These are phyloP conservation scores for Rhynchophorus ferrugineus DNA, from an alignment of 1,140 invertebrate genomes.

Conservation along the genomic window DNA sequence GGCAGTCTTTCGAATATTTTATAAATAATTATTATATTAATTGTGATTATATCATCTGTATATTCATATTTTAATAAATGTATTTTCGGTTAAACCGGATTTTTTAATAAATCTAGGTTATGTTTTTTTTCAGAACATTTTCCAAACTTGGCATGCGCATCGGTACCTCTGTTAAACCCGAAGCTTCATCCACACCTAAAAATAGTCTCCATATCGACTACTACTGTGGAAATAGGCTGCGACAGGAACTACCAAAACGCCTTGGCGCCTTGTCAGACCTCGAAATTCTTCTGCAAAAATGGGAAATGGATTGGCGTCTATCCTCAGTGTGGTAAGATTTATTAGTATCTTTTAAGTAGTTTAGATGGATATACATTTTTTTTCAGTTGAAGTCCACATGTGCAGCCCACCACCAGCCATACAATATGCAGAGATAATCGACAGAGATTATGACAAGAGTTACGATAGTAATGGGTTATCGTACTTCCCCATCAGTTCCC, in stretches of 20 bases:
- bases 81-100: too few relatives aligned
- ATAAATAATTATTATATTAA: too few relatives aligned
- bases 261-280: conserved; percentile 27
- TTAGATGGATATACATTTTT: conserved; percentile 9
- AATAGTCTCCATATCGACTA: conserved; percentile 17
- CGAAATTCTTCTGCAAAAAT: conserved; percentile 29
- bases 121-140: conserved; percentile 6
- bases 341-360: conserved; percentile 1
- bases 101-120: too few relatives aligned
- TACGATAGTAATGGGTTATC: conserved; percentile 11
- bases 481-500: conserved; percentile 35
- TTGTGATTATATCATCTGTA: too few relatives aligned
- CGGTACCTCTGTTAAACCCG: neutral
- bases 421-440: conserved; percentile 15
- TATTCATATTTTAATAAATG: too few relatives aligned
- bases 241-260: conserved; percentile 27
- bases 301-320: conserved; percentile 33
- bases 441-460: conserved; percentile 13
- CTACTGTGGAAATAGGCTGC: conserved; percentile 32
- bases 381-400: conserved; percentile 27
- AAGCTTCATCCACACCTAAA: conserved; percentile 10
- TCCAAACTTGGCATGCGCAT: neutral
- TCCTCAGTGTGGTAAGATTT: conserved; percentile 33
- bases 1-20: too few relatives aligned
- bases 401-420: conserved; percentile 31